These are phyloP conservation scores for Chauna torquata DNA, from an alignment of 2,113 vertebrate species.

Conservation along the genomic window DNA sequence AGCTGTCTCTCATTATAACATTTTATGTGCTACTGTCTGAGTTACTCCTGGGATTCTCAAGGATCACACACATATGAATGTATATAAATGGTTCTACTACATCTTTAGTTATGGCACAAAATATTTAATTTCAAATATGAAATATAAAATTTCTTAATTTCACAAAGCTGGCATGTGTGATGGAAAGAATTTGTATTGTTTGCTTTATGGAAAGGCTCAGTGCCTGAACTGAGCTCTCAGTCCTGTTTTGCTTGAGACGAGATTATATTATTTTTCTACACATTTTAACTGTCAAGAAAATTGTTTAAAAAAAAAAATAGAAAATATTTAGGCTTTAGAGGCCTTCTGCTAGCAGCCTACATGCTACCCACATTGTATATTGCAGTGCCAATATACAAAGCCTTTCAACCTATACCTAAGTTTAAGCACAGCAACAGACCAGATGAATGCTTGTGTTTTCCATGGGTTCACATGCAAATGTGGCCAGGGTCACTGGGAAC, in stretches of 20 bases:
- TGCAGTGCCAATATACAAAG: not conserved
- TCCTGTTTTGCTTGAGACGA: not conserved
- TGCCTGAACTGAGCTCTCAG: not conserved
- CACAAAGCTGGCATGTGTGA: not conserved
- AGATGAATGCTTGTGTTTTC: not conserved
- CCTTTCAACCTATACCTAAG: not conserved
- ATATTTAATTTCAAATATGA: not conserved
- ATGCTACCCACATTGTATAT: not conserved
- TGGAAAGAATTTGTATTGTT: not conserved
- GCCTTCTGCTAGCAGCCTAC: not conserved
- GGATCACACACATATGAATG: rapidly evolving
- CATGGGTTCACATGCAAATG: not conserved
- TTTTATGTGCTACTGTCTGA: not conserved
- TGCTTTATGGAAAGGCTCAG: not conserved
- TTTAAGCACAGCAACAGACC: not conserved
- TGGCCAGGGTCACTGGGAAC: not conserved
- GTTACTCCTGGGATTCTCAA: not conserved
- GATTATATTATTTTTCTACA: not conserved
- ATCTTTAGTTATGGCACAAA: not conserved
- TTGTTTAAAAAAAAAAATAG: not conserved
- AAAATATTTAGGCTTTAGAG: not conserved
- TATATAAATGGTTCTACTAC: not conserved
- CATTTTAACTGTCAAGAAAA: not conserved
- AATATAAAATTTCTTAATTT: no score
- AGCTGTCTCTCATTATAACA: not conserved